These are phyloP conservation scores for Dipodomys spectabilis DNA, from an alignment of 2,113 vertebrate species.

Conservation along the genomic window DNA sequence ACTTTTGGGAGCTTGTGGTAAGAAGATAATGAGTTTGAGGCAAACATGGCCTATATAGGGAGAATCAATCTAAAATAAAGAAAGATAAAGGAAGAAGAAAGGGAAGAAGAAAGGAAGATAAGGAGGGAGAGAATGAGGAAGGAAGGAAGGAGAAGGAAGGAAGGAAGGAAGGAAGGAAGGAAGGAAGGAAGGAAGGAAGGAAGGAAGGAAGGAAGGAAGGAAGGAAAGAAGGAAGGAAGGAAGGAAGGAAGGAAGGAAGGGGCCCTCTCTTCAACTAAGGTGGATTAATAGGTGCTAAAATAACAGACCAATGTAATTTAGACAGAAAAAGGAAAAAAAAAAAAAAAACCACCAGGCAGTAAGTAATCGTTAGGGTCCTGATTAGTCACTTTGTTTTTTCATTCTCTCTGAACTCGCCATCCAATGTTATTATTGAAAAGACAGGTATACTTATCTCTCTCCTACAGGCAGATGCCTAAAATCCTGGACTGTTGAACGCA, in stretches of 20 bases:
- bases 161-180: accelerated
- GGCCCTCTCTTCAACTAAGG: neutral
- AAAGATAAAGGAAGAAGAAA: too few species aligned
- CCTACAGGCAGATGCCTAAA: neutral
- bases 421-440: neutral
- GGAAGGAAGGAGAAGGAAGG: neutral
- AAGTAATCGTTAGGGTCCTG: neutral
- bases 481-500: neutral
- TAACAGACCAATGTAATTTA: too few species aligned
- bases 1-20: too few species aligned
- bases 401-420: neutral
- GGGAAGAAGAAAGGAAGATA: neutral
- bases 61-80: too few species aligned
- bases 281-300: neutral
- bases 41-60: too few species aligned
- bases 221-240: neutral
- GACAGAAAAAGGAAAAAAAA: too few species aligned
- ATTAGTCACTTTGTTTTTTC: neutral
- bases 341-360: neutral
- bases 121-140: neutral
- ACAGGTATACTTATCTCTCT: neutral
- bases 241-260: too few species aligned
- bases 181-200: too few species aligned
- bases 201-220: too few species aligned
- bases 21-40: too few species aligned